phyloP scores from a whole-genome alignment of 2,113 vertebrate species.

The Myotis yumanensis region DNA sequence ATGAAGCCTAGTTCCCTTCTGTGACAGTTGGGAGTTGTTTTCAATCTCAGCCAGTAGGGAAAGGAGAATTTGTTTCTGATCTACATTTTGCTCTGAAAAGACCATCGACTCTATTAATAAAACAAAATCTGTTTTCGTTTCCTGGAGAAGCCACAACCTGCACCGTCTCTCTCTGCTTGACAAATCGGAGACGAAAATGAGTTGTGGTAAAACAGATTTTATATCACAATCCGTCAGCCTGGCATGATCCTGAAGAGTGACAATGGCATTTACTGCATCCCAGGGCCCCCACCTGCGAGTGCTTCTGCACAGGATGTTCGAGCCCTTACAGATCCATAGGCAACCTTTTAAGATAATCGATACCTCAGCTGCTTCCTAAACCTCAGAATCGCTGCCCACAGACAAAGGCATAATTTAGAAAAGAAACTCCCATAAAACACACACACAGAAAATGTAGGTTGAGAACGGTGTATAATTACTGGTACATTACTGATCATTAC shows the following conservation, averaged over 20 bases:
- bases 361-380: background rate
- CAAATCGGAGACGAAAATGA: conserved; percentile 32
- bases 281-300: conserved; percentile 5
- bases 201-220: conserved; percentile 45
- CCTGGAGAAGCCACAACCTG: conserved; percentile 66
- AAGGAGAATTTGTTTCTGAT: conserved; percentile 77
- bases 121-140: conserved; percentile 45
- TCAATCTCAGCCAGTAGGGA: conserved; percentile 64
- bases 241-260: conserved; percentile 37
- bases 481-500: background rate
- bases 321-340: background rate
- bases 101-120: conserved; percentile 63
- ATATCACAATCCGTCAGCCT: background rate
- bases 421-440: conserved; percentile 44
- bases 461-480: background rate
- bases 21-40: conserved; percentile 56
- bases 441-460: conserved; percentile 21
- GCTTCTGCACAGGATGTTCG: conserved; percentile 17
- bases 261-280: background rate
- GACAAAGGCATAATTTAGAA: conserved; percentile 49
- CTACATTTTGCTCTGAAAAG: conserved; percentile 76
- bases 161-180: conserved; percentile 29
- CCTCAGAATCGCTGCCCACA: background rate
- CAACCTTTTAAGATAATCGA: conserved; percentile 20
- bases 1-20: conserved; percentile 69